phyloP scores from a whole-genome alignment of 1,140 invertebrate species.

The Lepidurus arcticus region DNA sequence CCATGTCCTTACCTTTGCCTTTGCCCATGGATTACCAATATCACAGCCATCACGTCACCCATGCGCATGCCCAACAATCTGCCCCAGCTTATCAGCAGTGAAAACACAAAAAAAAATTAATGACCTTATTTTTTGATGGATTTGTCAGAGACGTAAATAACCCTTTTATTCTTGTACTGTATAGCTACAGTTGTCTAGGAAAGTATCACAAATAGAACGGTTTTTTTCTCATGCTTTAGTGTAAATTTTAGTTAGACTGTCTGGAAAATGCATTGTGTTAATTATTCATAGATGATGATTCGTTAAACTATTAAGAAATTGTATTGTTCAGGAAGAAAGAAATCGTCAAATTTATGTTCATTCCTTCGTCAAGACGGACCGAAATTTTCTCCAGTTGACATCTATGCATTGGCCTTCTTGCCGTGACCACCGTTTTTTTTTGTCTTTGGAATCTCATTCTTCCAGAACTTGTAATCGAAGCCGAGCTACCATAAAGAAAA shows the following conservation, averaged over 20 bases:
- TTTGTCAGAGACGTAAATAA: neutral
- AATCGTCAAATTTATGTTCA: neutral
- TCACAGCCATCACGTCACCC: slow-evolving; percentile 25
- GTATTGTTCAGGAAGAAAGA: slow-evolving; percentile 4
- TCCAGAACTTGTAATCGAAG: slow-evolving; percentile 15
- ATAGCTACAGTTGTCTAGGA: slow-evolving; percentile 4
- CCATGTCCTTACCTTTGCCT: slow-evolving; percentile 31
- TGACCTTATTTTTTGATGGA: slow-evolving; percentile 4
- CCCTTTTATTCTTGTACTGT: slow-evolving; percentile 14
- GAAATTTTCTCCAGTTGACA: neutral
- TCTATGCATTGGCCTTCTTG: neutral
- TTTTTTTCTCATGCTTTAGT: neutral
- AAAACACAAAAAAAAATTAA: neutral
- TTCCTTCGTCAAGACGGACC: neutral
- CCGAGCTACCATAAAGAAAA: neutral
- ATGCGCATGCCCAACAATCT: slow-evolving; percentile 27
- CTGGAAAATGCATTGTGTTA: neutral
- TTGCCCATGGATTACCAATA: slow-evolving; percentile 33
- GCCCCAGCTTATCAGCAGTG: slow-evolving; percentile 32
- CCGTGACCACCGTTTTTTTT: slow-evolving; percentile 14
- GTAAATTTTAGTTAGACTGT: neutral
- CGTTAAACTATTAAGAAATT: neutral
- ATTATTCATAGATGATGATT: neutral
- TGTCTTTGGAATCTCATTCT: neutral
- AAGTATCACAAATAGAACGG: neutral